These are phyloP conservation scores for Stercorarius parasiticus DNA, from an alignment of 2,113 vertebrate species.

Conservation along the genomic window DNA sequence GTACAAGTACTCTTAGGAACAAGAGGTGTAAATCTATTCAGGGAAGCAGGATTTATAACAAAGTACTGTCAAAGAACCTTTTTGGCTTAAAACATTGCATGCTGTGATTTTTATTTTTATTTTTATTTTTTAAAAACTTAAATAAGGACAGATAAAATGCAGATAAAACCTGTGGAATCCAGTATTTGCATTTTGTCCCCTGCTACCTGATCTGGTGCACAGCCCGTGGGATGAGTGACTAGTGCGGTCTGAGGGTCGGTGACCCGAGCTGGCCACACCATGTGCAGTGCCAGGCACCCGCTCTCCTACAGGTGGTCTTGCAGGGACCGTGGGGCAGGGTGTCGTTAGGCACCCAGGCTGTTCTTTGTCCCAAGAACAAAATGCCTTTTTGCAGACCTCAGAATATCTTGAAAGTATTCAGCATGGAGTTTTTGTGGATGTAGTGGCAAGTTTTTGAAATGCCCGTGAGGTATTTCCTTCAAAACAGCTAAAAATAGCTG, in stretches of 20 bases:
- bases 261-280: fast-evolving
- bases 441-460: background rate
- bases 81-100: background rate
- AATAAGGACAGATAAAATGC: background rate
- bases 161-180: background rate
- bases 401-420: background rate
- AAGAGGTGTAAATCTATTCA: background rate
- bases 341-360: background rate
- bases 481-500: background rate
- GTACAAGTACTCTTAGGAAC: background rate
- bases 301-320: fast-evolving
- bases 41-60: background rate
- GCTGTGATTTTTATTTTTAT: too few relatives aligned
- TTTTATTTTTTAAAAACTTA: background rate
- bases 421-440: background rate
- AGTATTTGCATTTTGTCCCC: background rate
- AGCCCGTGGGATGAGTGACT: background rate
- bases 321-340: fast-evolving
- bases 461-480: fast-evolving
- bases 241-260: fast-evolving
- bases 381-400: background rate
- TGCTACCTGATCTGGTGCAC: background rate
- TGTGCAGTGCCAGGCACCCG: fast-evolving
- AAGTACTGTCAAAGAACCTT: background rate
- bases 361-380: background rate